Evolutionary conservation across 2,113 vertebrate genomes (phyloP), one percentile per base, ranked within the genome.

Genomic region (Trichechus manatus): DNA sequence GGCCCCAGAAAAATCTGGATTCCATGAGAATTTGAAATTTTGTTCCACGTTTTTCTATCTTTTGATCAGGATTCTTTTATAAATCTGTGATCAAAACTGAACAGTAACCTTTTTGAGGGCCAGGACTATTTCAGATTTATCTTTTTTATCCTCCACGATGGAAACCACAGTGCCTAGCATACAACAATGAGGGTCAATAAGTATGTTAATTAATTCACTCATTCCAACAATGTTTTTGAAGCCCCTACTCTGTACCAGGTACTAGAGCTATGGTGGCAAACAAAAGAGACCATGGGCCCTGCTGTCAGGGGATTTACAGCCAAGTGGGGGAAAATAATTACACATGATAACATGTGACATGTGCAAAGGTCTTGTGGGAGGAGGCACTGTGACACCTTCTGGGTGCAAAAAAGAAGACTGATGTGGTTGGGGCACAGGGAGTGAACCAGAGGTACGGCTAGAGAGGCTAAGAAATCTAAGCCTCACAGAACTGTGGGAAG

Each of bases 191-290:
- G 47, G 14, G 19, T 85, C 1, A 20, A 15, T 84, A 86, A 92
- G 56, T 59, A 61, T 14, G 42, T 17, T 44, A 63, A 23, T 77
- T 29, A 11, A 27, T 39, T 39, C 27, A 47, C 68, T 86, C 61
- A 33, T 61, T 89, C 96, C 83, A 70, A 13, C 3, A 91, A 15
- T 88, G 5, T 81, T 78, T 96, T 84, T 87, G 63, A 87, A 93
- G 25, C 25, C 61, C n/a, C 44, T 89, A 9, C 44, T 78, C n/a
- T 68, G 56, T 56, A 25, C 68, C n/a, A 15, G 68, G 68, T 70
- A 70, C 33, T n/a, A 19, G 17, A 15, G 6, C 33, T 70, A 19
- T 70, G 33, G 68, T 17, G 33, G 33, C 10, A 66, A 66, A 66
- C 64, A 66, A 31, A 66, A 66, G 31, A 66, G 64, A 66, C 64